Evolutionary conservation across 2,888 invertebrate genomes (phyloP).

Genomic region (Trichopoda pennipes): DNA sequence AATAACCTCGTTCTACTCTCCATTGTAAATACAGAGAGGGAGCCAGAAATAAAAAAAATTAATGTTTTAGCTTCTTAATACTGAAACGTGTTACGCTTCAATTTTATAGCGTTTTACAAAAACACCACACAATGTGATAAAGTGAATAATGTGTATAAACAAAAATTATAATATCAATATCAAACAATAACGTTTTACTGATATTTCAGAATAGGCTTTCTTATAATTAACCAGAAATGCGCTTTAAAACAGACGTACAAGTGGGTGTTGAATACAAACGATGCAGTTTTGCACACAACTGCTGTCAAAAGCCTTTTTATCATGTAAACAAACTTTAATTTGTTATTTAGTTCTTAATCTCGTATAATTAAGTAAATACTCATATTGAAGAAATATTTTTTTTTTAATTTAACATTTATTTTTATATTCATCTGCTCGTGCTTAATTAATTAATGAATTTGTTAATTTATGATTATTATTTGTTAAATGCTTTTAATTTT

Average conservation of each 20-base stretch:
- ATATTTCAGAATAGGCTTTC: not conserved
- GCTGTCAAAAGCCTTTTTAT: not conserved
- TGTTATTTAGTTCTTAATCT: constrained; percentile 42
- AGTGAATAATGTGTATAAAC: not conserved
- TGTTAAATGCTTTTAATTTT: constrained; percentile 60
- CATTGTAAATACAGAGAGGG: not conserved
- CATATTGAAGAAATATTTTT: constrained; percentile 4
- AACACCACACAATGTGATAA: constrained; percentile 52
- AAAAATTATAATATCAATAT: too few relatives aligned
- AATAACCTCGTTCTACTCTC: not conserved
- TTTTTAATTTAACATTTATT: constrained; percentile 4
- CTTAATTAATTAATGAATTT: constrained; percentile 51
- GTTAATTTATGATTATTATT: constrained; percentile 57
- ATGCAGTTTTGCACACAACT: not conserved
- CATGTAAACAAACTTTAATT: constrained; percentile 1
- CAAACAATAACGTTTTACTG: not conserved
- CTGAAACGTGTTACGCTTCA: constrained; percentile 15
- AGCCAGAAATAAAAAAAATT: not conserved
- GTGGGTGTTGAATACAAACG: not conserved
- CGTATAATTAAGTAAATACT: constrained; percentile 43
- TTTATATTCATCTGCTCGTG: constrained; percentile 18
- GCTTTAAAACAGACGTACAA: not conserved
- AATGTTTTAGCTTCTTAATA: not conserved
- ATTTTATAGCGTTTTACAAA: constrained; percentile 26
- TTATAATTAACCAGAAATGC: not conserved